These are phyloP conservation scores for Himantopus leucocephalus DNA, from an alignment of 2,113 vertebrate species.

Conservation along the genomic window DNA sequence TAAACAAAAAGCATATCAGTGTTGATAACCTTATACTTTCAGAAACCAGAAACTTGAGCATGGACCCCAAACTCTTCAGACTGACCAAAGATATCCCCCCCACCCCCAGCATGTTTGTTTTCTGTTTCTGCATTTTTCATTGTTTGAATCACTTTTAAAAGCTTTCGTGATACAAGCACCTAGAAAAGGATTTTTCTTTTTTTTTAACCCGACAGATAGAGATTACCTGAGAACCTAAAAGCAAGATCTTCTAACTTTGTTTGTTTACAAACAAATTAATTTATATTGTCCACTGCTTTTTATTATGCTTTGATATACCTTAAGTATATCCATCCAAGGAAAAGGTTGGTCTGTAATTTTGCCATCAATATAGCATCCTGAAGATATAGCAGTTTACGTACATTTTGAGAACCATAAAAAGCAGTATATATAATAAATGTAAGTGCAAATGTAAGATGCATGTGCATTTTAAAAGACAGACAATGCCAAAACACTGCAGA, in stretches of 20 bases:
- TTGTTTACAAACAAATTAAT: neutral
- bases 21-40: neutral
- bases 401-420: neutral
- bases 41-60: neutral
- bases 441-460: neutral
- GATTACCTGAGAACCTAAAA: neutral
- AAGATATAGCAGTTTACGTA: neutral
- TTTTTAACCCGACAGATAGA: neutral
- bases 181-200: neutral
- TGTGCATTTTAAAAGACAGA: neutral
- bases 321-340: neutral
- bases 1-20: neutral
- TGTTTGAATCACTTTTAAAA: neutral
- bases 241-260: neutral
- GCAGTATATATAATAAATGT: neutral
- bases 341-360: neutral
- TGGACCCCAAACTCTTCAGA: neutral
- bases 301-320: neutral
- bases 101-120: rapidly evolving
- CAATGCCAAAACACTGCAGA: neutral
- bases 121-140: neutral
- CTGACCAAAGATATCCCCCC: neutral
- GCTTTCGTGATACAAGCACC: neutral
- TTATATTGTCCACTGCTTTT: neutral
- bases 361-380: neutral